Base-by-base conservation (phyloP, 2,888 invertebrate genomes). In the Drosophila gaucha region DNA sequence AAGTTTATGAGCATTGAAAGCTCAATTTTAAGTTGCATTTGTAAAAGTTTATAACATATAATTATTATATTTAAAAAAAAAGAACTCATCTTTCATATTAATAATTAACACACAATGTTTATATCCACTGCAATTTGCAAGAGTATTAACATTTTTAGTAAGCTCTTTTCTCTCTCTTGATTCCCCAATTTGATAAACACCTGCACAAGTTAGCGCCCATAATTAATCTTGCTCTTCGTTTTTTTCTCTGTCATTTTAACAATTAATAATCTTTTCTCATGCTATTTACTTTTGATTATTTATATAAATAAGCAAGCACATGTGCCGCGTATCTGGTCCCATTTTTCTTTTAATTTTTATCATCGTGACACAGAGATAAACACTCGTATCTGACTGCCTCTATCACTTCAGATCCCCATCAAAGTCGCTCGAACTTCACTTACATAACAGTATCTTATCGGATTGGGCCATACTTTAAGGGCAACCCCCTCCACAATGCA, bases 361-460 rank as follows among this genome's bases (percentile, higher is more conserved):
- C 69, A 52, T 56, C 47, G 52, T n/a, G 63, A 60, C 35, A 49
- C 4, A 22, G 62, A 84, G 85, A 74, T 80, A 84, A 80, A 80
- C 38, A 65, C 41, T 67, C 20, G 36, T 69, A 56, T 65, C 74
- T 52, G 58, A 28, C 57, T 50, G 59, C 6, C 47, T 22, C 51
- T 31, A 49, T 31, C 71, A 71, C 75, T 65, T 69, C 59, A 74
- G 44, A 47, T 63, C 44, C 46, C 44, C 72, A 64, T 52, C 64
- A 39, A 22, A 63, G 71, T 51, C 67, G 57, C 59, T 63, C 57
- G 38, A 72, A 77, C 67, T 74, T 65, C 43, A 72, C 64, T 67
- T 67, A 69, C 72, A 77, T 65, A 69, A 72, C 59, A 64, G 49
- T 79, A 77, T 73, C 84, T 78, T 80, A 83, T 87, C 84, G 49